phyloP scores from a whole-genome alignment of 2,797 vertebrate genomes.

The Phataginus tricuspis region DNA sequence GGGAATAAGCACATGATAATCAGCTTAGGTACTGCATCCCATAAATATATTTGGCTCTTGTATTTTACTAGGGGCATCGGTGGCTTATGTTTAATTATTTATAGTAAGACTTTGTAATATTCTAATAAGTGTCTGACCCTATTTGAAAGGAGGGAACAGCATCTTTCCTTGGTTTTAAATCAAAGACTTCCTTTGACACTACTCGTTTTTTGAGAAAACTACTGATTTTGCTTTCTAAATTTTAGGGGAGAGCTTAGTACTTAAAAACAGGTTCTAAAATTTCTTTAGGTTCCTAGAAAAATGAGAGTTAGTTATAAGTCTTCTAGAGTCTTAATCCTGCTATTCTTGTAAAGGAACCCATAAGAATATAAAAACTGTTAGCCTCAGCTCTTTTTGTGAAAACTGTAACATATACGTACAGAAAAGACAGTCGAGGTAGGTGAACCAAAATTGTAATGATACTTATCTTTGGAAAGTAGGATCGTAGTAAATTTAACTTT shows the following conservation, averaged over 20 bases:
- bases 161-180: constrained; percentile 58
- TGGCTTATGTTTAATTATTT: constrained; percentile 68
- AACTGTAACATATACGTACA: background rate
- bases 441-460: background rate
- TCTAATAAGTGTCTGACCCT: constrained; percentile 50
- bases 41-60: constrained; percentile 73
- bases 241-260: background rate
- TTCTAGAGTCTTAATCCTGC: background rate
- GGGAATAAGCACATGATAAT: constrained; percentile 63
- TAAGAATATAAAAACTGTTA: background rate
- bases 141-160: constrained; percentile 31
- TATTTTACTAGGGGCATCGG: constrained; percentile 57
- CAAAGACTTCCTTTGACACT: constrained; percentile 2
- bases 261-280: constrained; percentile 35
- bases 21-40: constrained; percentile 49
- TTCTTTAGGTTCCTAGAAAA: constrained; percentile 17
- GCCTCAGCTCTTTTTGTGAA: background rate
- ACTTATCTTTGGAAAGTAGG: background rate
- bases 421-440: background rate
- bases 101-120: constrained; percentile 63
- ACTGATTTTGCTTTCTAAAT: constrained; percentile 44
- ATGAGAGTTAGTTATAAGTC: background rate
- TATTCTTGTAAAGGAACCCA: background rate
- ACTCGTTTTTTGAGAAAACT: constrained; percentile 38
- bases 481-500: background rate